Evolutionary conservation across 2,113 vertebrate genomes (phyloP).

Genomic region (Corapipo altera): DNA sequence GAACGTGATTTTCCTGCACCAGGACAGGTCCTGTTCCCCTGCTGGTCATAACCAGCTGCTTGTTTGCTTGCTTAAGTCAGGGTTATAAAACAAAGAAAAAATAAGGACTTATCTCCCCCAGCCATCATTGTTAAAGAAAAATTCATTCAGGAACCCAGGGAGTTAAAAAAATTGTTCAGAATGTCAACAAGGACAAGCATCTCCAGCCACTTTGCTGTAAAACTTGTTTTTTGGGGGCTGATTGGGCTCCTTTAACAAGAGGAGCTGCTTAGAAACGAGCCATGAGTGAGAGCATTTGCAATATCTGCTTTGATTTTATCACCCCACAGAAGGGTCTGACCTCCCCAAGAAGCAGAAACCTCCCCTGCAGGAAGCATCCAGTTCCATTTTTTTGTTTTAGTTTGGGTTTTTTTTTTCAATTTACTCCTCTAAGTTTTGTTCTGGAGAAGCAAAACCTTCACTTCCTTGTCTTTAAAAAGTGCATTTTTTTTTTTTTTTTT

Average conservation of each 20-base stretch:
- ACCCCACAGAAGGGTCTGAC: neutral
- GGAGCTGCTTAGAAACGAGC: neutral
- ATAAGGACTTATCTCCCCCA: neutral
- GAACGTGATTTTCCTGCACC: neutral
- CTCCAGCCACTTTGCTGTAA: slow-evolving; percentile 1
- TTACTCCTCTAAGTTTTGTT: neutral
- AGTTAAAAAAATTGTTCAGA: neutral
- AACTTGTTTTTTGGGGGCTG: neutral
- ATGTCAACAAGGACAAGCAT: neutral
- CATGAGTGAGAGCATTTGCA: neutral
- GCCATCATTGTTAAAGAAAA: neutral
- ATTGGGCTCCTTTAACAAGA: neutral
- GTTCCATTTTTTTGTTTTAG: neutral
- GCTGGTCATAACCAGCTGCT: neutral
- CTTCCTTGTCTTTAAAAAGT: neutral
- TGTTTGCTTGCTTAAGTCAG: neutral
- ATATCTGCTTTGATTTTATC: neutral
- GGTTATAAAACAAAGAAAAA: neutral
- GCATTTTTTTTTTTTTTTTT: neutral
- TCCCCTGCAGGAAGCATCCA: neutral
- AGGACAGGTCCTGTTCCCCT: neutral
- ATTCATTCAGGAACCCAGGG: neutral
- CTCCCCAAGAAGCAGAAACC: neutral
- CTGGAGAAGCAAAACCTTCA: neutral
- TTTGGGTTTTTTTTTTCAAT: neutral